Conservation (phyloP, 2,888 invertebrate genomes). For the Lutraria lutraria region DNA sequence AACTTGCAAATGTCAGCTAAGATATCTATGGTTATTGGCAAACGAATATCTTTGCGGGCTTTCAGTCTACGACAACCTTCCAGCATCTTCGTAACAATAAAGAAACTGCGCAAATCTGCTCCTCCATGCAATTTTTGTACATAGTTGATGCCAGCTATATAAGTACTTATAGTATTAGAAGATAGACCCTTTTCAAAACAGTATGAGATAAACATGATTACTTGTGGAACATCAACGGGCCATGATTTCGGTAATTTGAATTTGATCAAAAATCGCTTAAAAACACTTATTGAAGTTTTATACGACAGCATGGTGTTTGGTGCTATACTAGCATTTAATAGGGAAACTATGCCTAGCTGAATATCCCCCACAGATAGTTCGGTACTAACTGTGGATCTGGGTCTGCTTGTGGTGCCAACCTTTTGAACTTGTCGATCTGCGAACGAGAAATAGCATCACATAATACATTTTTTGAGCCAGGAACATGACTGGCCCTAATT, state of each 20-base stretch:
- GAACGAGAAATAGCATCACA: slow-evolving; percentile 33
- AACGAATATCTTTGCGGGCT: neutral
- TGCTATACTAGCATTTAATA: neutral
- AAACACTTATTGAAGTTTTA: too few species aligned
- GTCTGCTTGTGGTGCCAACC: slow-evolving; percentile 21
- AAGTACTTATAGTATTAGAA: neutral
- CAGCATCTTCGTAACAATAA: neutral
- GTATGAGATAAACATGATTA: too few species aligned
- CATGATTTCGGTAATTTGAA: too few species aligned
- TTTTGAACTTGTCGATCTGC: slow-evolving; percentile 13
- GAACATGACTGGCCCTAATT: neutral
- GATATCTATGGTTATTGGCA: neutral
- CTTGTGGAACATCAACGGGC: too few species aligned
- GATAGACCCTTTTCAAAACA: neutral
- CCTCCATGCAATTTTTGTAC: slow-evolving; percentile 15
- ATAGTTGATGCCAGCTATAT: slow-evolving; percentile 29
- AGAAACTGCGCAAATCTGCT: neutral
- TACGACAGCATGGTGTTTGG: neutral
- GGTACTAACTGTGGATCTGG: slow-evolving; percentile 14
- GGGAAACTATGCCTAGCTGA: neutral
- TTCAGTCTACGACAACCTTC: neutral
- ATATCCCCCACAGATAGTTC: slow-evolving; percentile 13
- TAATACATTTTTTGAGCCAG: slow-evolving; percentile 18
- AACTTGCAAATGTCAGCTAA: neutral
- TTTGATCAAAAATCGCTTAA: too few species aligned